phyloP scores from a whole-genome alignment of 2,888 invertebrate species.

The Sinodicranocentrus sp. region DNA sequence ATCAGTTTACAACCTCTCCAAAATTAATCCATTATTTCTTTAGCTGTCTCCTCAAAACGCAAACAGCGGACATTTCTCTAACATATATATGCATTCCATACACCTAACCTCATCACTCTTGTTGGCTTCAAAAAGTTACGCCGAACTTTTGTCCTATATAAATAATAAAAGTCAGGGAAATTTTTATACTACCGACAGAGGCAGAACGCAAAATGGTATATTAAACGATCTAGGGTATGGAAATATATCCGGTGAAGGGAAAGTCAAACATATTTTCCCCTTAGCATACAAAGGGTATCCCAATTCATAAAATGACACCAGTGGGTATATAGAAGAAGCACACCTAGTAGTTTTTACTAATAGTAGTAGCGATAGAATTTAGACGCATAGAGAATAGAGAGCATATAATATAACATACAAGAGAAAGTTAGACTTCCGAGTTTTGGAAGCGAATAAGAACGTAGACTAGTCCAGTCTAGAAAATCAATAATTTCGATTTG shows the following conservation, averaged over 20 bases:
- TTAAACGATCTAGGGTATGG: too few species aligned
- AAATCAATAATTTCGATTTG: slow-evolving; percentile 7
- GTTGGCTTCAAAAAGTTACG: background rate
- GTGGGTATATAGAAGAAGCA: background rate
- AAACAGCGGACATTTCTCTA: background rate
- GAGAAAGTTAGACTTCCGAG: background rate
- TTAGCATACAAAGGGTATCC: too few species aligned
- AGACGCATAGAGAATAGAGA: too few species aligned
- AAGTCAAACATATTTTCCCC: too few species aligned
- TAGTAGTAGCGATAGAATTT: too few species aligned
- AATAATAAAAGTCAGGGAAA: slow-evolving; percentile 52
- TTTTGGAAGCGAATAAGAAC: background rate
- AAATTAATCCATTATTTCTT: background rate
- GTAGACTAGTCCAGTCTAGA: background rate
- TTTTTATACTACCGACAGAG: too few species aligned
- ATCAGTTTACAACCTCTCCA: background rate
- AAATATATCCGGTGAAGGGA: too few species aligned
- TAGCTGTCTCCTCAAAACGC: background rate
- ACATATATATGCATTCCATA: background rate
- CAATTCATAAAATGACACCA: background rate
- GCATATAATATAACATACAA: too few species aligned
- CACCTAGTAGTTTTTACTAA: too few species aligned
- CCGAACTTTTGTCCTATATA: slow-evolving; percentile 18
- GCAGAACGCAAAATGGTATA: too few species aligned
- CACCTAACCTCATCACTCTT: too few species aligned